These are phyloP conservation scores for Drosophila hydei DNA, from an alignment of 1,140 invertebrate genomes.

Conservation along the genomic window DNA sequence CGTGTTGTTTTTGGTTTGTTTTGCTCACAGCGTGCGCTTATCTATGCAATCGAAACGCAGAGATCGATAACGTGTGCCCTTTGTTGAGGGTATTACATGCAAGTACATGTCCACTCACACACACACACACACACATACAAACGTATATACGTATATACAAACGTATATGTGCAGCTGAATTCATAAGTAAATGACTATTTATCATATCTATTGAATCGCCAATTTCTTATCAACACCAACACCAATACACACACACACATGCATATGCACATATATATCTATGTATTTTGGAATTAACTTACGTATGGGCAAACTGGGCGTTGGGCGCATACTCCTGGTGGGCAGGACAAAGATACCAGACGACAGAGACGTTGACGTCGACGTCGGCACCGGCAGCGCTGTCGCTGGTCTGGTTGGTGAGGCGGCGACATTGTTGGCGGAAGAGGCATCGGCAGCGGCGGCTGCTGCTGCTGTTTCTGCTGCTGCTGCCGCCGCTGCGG, in stretches of 20 bases:
- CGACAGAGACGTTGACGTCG: conserved; percentile 3
- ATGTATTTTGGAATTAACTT: conserved; percentile 23
- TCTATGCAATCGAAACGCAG: conserved; percentile 68
- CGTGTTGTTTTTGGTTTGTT: conserved; percentile 25
- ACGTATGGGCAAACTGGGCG: conserved; percentile 63
- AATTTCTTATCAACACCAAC: conserved; percentile 44
- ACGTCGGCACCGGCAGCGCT: conserved; percentile 28
- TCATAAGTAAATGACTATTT: conserved; percentile 16
- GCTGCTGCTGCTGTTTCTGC: conserved; percentile 30
- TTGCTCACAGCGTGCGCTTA: conserved; percentile 49
- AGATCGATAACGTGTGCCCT: conserved; percentile 64
- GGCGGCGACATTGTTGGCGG: background rate
- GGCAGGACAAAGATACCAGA: conserved; percentile 54
- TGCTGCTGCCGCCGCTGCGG: conserved; percentile 51
- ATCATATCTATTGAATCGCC: conserved; percentile 56
- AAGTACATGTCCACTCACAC: conserved; percentile 6
- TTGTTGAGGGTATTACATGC: conserved; percentile 46
- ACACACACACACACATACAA: too few species aligned
- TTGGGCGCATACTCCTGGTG: conserved; percentile 50
- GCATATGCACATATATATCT: background rate
- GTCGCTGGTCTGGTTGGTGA: conserved; percentile 38
- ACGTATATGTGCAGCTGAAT: background rate
- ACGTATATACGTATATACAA: background rate
- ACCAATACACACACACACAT: conserved; percentile 22
- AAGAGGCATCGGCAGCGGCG: conserved; percentile 1